Evolutionary conservation across 2,113 vertebrate genomes (phyloP).

Genomic region (Stictonetta naevosa): DNA sequence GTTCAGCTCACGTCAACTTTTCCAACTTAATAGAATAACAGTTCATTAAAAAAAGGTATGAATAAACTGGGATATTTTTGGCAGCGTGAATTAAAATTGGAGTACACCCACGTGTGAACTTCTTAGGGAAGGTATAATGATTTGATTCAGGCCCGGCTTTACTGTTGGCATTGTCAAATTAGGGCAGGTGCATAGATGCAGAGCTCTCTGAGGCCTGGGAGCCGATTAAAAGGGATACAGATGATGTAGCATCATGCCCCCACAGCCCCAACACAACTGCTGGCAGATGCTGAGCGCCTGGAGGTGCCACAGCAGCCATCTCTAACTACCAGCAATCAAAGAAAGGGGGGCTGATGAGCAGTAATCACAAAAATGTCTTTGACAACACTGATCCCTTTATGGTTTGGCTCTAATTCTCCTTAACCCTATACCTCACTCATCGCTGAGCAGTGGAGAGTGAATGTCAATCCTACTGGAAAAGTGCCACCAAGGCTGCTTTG

Average conservation of each 20-base stretch:
- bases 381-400: neutral
- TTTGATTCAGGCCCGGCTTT: neutral
- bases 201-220: neutral
- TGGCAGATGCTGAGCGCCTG: neutral
- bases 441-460: neutral
- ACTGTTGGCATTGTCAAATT: neutral
- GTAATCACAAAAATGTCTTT: neutral
- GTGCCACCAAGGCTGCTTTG: neutral
- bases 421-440: neutral
- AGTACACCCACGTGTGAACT: neutral
- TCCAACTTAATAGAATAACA: slow-evolving; percentile 11
- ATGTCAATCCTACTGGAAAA: neutral
- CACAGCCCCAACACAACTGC: neutral
- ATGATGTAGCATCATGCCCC: neutral
- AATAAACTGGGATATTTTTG: slow-evolving; percentile 4
- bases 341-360: neutral
- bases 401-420: neutral
- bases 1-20: slow-evolving; percentile 50
- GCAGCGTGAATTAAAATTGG: neutral
- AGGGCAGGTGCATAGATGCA: neutral
- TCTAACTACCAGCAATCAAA: neutral
- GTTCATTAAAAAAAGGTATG: slow-evolving; percentile 21
- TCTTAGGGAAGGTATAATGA: neutral
- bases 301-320: neutral
- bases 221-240: neutral